These are phyloP conservation scores for Catonia carolina DNA, from an alignment of 2,888 invertebrate genomes.

Conservation along the genomic window DNA sequence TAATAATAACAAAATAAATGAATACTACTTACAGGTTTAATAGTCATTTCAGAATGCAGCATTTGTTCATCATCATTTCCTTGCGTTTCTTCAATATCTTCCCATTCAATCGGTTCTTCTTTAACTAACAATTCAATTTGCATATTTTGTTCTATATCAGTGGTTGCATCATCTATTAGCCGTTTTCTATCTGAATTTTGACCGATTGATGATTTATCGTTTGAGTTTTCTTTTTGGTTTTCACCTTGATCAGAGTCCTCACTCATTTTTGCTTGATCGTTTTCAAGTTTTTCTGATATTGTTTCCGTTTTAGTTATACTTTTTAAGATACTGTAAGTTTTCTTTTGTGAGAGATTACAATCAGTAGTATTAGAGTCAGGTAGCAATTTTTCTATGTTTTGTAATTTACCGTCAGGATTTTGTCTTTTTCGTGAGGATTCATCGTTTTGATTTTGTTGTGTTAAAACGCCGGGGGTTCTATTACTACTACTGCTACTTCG, in stretches of 20 bases:
- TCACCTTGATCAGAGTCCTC: conserved; percentile 36
- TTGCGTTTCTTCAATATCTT: conserved; percentile 53
- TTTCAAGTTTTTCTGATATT: not conserved
- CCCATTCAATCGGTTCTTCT: conserved; percentile 69
- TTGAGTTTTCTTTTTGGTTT: conserved; percentile 33
- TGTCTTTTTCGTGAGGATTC: not conserved
- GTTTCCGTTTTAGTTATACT: not conserved
- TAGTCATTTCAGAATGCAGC: conserved; percentile 60
- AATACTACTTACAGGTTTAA: conserved; percentile 54
- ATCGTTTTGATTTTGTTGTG: not conserved
- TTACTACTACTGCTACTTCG: not conserved
- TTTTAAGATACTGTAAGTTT: not conserved
- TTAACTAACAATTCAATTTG: conserved; percentile 41
- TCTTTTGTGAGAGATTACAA: not conserved
- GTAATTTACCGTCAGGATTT: not conserved
- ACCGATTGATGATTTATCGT: conserved; percentile 25
- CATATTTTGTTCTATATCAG: conserved; percentile 30
- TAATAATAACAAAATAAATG: too few relatives aligned
- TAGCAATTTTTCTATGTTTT: not conserved
- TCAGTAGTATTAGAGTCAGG: not conserved
- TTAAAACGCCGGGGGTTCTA: not conserved
- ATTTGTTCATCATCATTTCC: conserved; percentile 38
- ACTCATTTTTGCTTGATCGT: conserved; percentile 30
- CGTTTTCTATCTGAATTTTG: conserved; percentile 33
- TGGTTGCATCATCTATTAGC: conserved; percentile 28